Percentiles rank a stretch among this genome's conserved stretches.
phyloP scores from a whole-genome alignment of 2,797 vertebrate species.

The Poecilia wingei region DNA sequence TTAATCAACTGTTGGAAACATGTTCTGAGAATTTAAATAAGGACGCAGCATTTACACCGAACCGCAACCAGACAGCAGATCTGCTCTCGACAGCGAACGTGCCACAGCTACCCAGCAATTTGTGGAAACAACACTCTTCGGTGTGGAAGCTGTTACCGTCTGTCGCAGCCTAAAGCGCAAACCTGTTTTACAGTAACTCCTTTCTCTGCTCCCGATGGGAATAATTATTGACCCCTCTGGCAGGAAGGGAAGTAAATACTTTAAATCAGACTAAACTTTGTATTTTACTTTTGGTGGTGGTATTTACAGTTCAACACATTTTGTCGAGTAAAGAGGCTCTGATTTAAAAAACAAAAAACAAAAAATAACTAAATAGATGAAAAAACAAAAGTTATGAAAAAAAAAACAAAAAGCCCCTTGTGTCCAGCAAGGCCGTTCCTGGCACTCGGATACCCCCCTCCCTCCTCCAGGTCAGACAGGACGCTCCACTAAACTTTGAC shows the following conservation, averaged over 20 bases:
- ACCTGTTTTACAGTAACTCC: neutral
- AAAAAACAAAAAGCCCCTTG: neutral
- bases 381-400: neutral
- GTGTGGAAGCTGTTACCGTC: neutral
- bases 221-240: neutral
- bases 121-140: neutral
- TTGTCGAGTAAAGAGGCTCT: neutral
- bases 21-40: neutral
- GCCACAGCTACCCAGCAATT: neutral
- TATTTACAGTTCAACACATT: neutral
- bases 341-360: neutral
- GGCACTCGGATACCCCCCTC: constrained; percentile 26
- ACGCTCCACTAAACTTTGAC: constrained; percentile 80
- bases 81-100: neutral
- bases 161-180: neutral
- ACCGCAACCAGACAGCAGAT: neutral
- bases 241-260: neutral
- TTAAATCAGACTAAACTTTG: neutral
- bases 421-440: constrained; percentile 16
- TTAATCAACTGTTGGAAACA: neutral
- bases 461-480: constrained; percentile 67
- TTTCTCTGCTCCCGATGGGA: neutral
- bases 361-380: neutral
- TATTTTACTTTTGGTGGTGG: neutral
- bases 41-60: neutral